A percentile compares a stretch with the other conserved stretches of the same genome.
These are phyloP conservation scores for Rhabdomys pumilio DNA, from an alignment of 2,797 vertebrate genomes.

Conservation along the genomic window DNA sequence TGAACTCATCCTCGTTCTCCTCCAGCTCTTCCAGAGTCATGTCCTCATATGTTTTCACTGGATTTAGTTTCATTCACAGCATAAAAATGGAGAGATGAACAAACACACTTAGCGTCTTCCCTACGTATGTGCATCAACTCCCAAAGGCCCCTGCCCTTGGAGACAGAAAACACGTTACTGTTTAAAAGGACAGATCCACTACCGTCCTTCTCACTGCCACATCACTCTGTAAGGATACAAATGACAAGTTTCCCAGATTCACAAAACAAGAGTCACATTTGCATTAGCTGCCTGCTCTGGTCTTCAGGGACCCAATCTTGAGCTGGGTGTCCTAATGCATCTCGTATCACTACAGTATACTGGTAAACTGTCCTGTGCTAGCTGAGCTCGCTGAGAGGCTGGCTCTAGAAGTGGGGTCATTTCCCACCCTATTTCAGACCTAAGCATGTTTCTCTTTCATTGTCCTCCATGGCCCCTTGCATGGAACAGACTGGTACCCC, in stretches of 20 bases:
- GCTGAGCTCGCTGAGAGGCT: neutral
- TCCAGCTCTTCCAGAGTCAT: constrained; percentile 98
- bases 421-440: neutral
- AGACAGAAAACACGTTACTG: neutral
- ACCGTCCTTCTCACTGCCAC: accelerated
- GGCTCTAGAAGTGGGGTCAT: neutral
- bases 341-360: too few relatives aligned
- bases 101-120: neutral
- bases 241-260: neutral
- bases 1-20: constrained; percentile 98
- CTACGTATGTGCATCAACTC: neutral
- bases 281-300: neutral
- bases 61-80: constrained; percentile 43
- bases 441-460: neutral
- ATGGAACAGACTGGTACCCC: neutral
- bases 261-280: neutral
- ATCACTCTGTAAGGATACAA: neutral
- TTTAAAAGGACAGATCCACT: neutral
- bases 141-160: neutral
- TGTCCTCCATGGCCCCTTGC: neutral
- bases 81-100: constrained; percentile 23
- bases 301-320: accelerated
- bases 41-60: constrained; percentile 97
- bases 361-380: neutral
- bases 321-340: too few relatives aligned